Evolutionary conservation across 2,113 vertebrate species (phyloP).

Genomic region (Athene cunicularia): DNA sequence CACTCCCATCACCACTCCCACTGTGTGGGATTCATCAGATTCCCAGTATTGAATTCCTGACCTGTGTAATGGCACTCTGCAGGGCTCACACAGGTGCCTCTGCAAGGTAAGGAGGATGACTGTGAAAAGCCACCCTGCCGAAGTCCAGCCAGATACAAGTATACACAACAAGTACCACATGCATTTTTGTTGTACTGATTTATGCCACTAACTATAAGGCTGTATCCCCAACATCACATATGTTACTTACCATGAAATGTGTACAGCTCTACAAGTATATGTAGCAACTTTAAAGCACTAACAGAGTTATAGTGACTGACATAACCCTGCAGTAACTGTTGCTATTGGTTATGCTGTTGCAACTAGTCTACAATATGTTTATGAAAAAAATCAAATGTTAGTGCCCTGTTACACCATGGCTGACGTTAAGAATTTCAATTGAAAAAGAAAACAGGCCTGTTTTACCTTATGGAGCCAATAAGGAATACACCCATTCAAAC

Average conservation of each 20-base stretch:
- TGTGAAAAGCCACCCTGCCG: not conserved
- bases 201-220: not conserved
- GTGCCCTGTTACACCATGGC: not conserved
- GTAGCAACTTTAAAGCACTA: not conserved
- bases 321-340: not conserved
- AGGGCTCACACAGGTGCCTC: not conserved
- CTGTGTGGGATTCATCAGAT: not conserved
- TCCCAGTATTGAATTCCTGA: not conserved
- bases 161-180: rapidly evolving
- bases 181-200: rapidly evolving
- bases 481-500: not conserved
- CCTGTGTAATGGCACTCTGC: not conserved
- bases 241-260: not conserved
- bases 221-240: rapidly evolving
- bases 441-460: not conserved
- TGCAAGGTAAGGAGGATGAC: not conserved
- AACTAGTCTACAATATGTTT: not conserved
- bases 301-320: not conserved
- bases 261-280: not conserved
- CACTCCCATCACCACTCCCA: not conserved
- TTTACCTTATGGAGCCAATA: not conserved
- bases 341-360: not conserved
- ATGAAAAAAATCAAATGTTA: not conserved
- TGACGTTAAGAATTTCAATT: not conserved
- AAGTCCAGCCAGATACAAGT: not conserved